Conservation (phyloP, 2,797 vertebrate species). For the Eospalax fontanierii region DNA sequence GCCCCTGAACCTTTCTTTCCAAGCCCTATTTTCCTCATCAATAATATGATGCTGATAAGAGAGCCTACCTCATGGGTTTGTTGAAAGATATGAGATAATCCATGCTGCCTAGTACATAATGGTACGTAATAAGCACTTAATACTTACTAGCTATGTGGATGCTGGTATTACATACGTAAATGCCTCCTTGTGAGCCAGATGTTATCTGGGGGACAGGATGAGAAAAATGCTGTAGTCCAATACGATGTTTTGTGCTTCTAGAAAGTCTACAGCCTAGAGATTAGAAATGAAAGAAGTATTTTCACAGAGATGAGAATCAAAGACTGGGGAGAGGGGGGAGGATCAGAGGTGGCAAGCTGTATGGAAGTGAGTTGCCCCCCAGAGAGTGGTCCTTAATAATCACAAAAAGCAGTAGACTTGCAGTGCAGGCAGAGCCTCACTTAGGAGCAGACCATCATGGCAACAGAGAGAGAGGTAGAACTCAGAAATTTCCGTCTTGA, state of each 20-base stretch:
- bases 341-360: neutral
- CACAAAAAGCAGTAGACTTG: neutral
- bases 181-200: neutral
- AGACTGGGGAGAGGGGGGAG: neutral
- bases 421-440: neutral
- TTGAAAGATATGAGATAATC: slow-evolving; percentile 3
- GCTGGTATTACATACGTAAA: neutral
- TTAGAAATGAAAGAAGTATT: neutral
- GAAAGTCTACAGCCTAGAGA: neutral
- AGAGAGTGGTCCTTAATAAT: neutral
- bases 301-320: neutral
- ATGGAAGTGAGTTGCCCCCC: neutral
- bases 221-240: neutral
- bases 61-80: neutral
- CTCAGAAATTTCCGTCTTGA: neutral
- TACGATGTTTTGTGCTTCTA: neutral
- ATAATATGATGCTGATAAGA: neutral
- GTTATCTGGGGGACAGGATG: neutral
- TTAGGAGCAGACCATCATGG: neutral
- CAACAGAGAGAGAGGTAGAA: neutral
- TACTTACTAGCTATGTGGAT: neutral
- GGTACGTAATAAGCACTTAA: neutral
- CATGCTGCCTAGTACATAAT: neutral
- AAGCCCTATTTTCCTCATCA: neutral
- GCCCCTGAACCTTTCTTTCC: neutral